Evolutionary conservation across 2,113 vertebrate species (phyloP).

Genomic region (Python bivittatus): DNA sequence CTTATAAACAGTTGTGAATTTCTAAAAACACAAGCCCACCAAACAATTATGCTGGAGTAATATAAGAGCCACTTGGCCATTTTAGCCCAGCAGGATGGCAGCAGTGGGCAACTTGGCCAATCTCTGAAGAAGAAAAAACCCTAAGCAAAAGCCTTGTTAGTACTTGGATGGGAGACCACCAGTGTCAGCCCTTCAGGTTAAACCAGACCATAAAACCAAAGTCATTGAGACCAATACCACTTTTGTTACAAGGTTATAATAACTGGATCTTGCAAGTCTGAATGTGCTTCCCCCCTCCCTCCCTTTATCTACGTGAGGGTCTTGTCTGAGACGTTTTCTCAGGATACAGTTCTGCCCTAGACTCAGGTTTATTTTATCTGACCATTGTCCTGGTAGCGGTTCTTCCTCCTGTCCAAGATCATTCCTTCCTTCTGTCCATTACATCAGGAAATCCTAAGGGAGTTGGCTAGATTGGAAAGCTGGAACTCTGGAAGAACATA

Average conservation of each 20-base stretch:
- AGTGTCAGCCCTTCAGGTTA: neutral
- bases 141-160: neutral
- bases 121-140: too few relatives aligned
- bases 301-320: too few relatives aligned
- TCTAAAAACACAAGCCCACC: too few relatives aligned
- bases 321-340: neutral
- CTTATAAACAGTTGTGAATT: neutral
- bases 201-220: neutral
- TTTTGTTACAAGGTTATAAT: neutral
- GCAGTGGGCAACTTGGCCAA: neutral
- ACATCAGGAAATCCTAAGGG: neutral
- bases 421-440: neutral
- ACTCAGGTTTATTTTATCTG: neutral
- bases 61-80: too few relatives aligned
- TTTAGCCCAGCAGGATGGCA: too few relatives aligned
- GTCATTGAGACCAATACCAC: neutral
- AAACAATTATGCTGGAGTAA: too few relatives aligned
- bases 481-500: neutral
- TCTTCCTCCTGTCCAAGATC: neutral
- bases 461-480: neutral
- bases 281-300: too few relatives aligned
- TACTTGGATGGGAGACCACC: neutral
- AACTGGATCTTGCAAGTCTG: neutral
- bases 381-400: neutral
- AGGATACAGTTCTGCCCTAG: neutral